Evolutionary conservation across 1,140 invertebrate species (phyloP).

Genomic region (Choristoneura fumiferana): DNA sequence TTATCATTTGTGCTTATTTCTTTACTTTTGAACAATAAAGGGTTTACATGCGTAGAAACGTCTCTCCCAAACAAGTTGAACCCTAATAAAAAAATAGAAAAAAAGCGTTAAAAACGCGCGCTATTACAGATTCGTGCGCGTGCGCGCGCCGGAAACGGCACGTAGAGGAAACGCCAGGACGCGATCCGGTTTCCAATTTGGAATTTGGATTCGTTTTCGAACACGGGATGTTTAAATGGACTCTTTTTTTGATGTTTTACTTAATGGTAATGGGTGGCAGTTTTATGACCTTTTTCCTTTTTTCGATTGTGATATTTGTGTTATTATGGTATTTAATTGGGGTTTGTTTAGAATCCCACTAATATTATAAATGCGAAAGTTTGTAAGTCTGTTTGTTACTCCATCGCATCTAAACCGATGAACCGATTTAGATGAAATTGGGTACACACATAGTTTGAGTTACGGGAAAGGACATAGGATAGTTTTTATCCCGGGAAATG

Average conservation of each 20-base stretch:
- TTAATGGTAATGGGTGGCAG: constrained; percentile 23
- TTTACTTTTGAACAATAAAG: too few species aligned
- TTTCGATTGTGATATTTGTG: constrained; percentile 34
- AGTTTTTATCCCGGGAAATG: too few species aligned
- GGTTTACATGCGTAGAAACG: too few species aligned
- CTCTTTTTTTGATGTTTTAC: constrained; percentile 25
- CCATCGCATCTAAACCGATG: too few species aligned
- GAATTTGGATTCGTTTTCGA: constrained; percentile 64
- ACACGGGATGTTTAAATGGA: constrained; percentile 53
- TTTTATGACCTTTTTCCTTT: constrained; percentile 34
- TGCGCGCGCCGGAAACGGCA: constrained; percentile 68
- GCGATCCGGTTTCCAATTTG: constrained; percentile 75
- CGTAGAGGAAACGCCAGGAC: constrained; percentile 76
- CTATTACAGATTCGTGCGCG: constrained; percentile 71
- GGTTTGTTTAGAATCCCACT: too few species aligned
- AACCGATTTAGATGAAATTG: too few species aligned
- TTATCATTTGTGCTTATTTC: too few species aligned
- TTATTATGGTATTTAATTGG: constrained; percentile 21
- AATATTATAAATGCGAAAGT: too few species aligned
- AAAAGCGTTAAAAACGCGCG: constrained; percentile 57
- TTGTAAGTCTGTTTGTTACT: too few species aligned
- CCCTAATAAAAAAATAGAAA: constrained; percentile 49
- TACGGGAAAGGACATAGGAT: too few species aligned
- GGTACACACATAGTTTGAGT: too few species aligned
- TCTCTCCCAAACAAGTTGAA: too few species aligned